Evolutionary conservation across 2,113 vertebrate genomes (phyloP).

Genomic region (Machaerirhynchus nigripectus): DNA sequence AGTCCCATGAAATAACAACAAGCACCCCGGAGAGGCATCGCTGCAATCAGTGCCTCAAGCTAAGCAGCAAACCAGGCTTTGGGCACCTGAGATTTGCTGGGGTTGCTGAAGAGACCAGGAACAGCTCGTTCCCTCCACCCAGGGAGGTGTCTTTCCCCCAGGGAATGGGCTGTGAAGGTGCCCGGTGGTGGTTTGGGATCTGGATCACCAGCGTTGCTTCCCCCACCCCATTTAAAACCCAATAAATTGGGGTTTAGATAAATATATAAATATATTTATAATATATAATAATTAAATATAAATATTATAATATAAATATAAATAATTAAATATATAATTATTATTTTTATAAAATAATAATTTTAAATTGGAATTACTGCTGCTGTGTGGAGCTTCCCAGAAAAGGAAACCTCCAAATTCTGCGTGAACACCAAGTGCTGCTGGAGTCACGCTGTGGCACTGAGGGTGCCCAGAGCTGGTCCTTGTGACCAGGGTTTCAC

Average conservation of each 20-base stretch:
- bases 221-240: neutral
- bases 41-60: neutral
- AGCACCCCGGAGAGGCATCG: neutral
- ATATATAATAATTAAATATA: too few species aligned
- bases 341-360: too few species aligned
- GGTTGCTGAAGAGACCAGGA: neutral
- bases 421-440: neutral
- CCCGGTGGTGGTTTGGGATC: neutral
- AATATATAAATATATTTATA: too few species aligned
- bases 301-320: too few species aligned
- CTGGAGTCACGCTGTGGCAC: neutral
- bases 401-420: neutral
- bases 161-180: neutral
- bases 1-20: neutral
- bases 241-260: too few species aligned
- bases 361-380: too few species aligned
- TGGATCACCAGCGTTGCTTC: neutral
- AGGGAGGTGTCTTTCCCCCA: accelerated
- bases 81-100: neutral
- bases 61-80: neutral
- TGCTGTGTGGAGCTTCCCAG: neutral
- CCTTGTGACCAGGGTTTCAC: accelerated
- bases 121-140: neutral
- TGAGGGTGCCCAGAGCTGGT: neutral
- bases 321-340: too few species aligned